Base-by-base conservation (phyloP, 2,797 vertebrate species). In the Platyrinchus mystaceus region DNA sequence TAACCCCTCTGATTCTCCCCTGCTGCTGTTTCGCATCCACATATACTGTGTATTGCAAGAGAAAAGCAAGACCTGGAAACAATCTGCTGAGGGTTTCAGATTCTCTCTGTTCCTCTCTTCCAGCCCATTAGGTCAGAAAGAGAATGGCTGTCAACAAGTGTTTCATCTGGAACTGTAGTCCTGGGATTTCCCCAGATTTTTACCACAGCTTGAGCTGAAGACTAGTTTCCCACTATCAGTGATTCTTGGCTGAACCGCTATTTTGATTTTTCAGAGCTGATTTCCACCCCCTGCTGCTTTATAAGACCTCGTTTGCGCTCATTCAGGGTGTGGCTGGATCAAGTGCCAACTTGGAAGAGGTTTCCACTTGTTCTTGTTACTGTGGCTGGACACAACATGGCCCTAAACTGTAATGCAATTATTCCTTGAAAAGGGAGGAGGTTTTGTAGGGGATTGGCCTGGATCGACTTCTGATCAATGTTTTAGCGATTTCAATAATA, bases 1-100 rank as follows among this genome's bases (percentile, higher is more conserved):
- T 68, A 93, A 86, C 80, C 24, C 49, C 63, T 91, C 43, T 86
- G 62, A 88, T 88, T 89, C 49, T 96, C 94, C 86, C 93, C 93
- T 95, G 93, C 95, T 96, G 93, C 84, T 96, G 81, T 81, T 91
- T 95, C 90, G 92, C 95, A 95, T 89, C 64, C 74, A 53, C 34
- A 64, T 52, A 53, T 58, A 63, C 69, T 87, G 55, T n/a, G 20
- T 32, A 66, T 23, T 81, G 83, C 86, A 92, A 84, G 86, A 95
- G 86, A 80, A 87, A 94, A 92, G 64, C 86, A 91, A 93, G 93
- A 92, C 90, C 92, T 93, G 90, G 92, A 93, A 95, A 56, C 64
- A 95, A 92, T 95, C 75, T 97, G 94, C 93, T 95, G 93, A 95
- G 94, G 36, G 78, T 77, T 95, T 95, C 92, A 96, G 70, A 79